Percentiles rank a stretch among this genome's conserved stretches.
phyloP scores from a whole-genome alignment of 2,797 vertebrate species.

The Mus caroli region DNA sequence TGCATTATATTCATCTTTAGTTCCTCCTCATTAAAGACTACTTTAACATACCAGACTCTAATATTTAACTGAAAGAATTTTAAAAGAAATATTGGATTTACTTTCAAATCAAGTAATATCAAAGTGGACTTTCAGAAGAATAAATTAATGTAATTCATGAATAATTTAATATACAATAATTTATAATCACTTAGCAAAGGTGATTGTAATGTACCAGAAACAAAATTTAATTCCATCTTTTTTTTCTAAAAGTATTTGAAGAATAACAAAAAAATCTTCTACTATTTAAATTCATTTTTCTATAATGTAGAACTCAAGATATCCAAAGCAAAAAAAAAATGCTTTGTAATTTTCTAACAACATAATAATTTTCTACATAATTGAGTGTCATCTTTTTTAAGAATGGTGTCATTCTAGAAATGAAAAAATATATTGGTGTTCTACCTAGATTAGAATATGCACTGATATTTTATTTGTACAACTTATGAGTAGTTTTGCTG shows the following conservation, averaged over 20 bases:
- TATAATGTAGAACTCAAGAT: not conserved
- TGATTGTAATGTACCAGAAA: not conserved
- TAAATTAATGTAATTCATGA: not conserved
- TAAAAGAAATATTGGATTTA: not conserved
- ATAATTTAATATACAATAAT: not conserved
- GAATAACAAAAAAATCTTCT: not conserved
- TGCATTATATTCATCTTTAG: not conserved
- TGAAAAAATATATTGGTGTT: not conserved
- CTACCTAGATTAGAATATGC: not conserved
- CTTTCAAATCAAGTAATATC: not conserved
- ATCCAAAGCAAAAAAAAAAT: not conserved
- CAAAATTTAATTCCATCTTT: not conserved
- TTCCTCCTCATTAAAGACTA: not conserved
- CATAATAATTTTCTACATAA: not conserved
- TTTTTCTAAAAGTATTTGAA: not conserved
- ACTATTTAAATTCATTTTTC: not conserved
- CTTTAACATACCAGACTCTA: not conserved
- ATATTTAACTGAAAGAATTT: not conserved
- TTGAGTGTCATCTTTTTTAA: not conserved
- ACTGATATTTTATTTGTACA: not conserved
- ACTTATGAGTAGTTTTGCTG: not conserved
- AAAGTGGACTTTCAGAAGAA: not conserved
- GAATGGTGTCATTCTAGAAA: not conserved
- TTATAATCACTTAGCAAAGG: not conserved
- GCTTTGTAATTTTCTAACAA: constrained; percentile 21